Base-by-base conservation (phyloP, 2,797 vertebrate genomes). In the Pseudochirops corinnae region DNA sequence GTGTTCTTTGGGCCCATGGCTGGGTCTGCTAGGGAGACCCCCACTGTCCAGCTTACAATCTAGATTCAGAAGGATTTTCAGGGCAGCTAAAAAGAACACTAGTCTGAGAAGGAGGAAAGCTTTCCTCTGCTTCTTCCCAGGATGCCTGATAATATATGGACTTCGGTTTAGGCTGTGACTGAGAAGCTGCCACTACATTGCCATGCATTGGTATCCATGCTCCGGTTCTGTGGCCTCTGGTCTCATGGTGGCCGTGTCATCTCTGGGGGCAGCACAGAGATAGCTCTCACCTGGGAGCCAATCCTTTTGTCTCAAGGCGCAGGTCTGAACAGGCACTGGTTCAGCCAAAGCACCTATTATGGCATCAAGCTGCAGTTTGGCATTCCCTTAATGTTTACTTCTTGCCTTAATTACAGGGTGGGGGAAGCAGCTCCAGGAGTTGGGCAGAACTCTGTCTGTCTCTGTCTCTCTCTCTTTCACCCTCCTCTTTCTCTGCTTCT, bases 331-430 rank as follows among this genome's bases (percentile, higher is more conserved):
- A 96, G 56, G 94, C 53, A 60, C 50, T 62, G 91, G 91, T 62
- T 96, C 82, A 55, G 93, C 93, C 91, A 96, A 94, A 92, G 55
- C 82, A 96, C 90, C 91, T 92, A 90, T 98, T 96, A 93, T 95
- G 2, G 0, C 87, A 95, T 33, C 0, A 67, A 96, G 92, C 93
- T 94, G 92, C 67, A 97, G 95, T 93, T 93, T 95, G 94, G 53
- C 94, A 94, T 74, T 93, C 95, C 74, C 87, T 94, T 62, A 94
- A 96, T 95, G 56, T 94, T 97, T 95, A 92, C 92, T 96, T 95
- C 74, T 55, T 91, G 90, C 93, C 96, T 95, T 96, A 94, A 93
- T 97, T 3, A 0, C 56, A 95, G 55, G 95, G 87, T 92, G 46
- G 90, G 93, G 91, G 82, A 97, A 96, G 46, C 33, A 93, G 92